Evolutionary conservation across 2,113 vertebrate genomes (phyloP), one percentile per base, ranked within the genome.

Genomic region (Poeciliopsis occidentalis): DNA sequence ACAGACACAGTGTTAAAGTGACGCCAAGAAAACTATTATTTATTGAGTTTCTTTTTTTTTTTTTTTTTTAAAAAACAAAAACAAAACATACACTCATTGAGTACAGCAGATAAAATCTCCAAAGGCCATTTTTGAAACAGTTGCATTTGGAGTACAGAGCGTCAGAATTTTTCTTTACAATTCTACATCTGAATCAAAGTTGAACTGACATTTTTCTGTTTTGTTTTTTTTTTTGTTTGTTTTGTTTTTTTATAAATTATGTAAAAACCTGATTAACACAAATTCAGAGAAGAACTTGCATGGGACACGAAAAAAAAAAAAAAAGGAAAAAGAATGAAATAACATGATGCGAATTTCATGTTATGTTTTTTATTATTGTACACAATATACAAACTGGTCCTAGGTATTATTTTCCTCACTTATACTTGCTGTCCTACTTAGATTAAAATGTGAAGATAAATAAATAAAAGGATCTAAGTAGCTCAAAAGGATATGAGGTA

Each of bases 11-110:
- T 73, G 77, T 85, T 69, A 89, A 88, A 85, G 86, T 90, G 95
- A 96, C 95, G 96, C 97, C 98, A 97, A 95, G 95, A 98, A 99
- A 99, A 98, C 95, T 97, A 97, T 96, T 97, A 97, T 98, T 99
- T 98, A 97, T 98, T 98, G 96, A 66, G 78, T 88, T 89, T 82
- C 88, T 29, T 74, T 64, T 85, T 79, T 29, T 74, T 31, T 4
- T 31, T 4, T 31, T 31, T 51, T 85, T 79, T 74, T 32, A 29
- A 29, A 29, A 2, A 2, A 29, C 96, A 97, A 95, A 81, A 80
- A 97, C 96, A 97, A 97, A 95, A 94, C 94, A 95, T 97, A 98
- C 97, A 98, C 95, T 96, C 94, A 96, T 96, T 96, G 95, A 98
- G 96, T 96, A 97, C 95, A 96, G 96, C 96, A 96, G 96, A 97